Evolutionary conservation across 2,113 vertebrate species (phyloP).

Genomic region (Phylloscopus whistleri): DNA sequence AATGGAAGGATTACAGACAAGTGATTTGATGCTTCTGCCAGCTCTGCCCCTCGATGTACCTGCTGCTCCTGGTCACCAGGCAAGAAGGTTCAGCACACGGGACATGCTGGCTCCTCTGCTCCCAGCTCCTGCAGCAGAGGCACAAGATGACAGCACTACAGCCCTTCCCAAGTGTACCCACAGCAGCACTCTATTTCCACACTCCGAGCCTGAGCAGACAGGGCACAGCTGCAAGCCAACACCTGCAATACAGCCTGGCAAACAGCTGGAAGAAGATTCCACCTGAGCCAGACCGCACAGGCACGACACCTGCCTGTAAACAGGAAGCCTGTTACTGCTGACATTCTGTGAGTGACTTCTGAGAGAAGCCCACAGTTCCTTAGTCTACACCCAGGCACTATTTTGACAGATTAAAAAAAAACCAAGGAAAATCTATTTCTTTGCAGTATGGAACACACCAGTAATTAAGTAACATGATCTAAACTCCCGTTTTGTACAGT

Average conservation of each 20-base stretch:
- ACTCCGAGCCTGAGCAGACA: accelerated
- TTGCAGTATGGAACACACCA: neutral
- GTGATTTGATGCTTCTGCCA: neutral
- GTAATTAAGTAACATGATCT: neutral
- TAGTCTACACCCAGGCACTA: neutral
- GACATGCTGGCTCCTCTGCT: accelerated
- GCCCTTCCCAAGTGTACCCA: accelerated
- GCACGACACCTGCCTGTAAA: accelerated
- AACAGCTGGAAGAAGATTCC: neutral
- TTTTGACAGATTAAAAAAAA: neutral
- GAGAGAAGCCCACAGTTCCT: neutral
- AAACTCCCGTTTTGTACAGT: neutral
- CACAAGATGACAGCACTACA: accelerated
- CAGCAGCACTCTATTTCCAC: accelerated
- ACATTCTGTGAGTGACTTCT: neutral
- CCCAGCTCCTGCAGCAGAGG: neutral
- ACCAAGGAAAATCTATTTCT: neutral
- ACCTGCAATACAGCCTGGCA: accelerated
- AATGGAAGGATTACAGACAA: neutral
- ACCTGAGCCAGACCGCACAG: neutral
- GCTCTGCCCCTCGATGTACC: neutral
- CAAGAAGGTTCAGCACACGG: neutral
- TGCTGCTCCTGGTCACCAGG: too few relatives aligned
- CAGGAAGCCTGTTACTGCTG: neutral
- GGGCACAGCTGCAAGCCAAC: neutral